Evolutionary conservation across 1,140 invertebrate species (phyloP), one percentile per base, ranked within the genome.

Genomic region (Phymastichus coffea): DNA sequence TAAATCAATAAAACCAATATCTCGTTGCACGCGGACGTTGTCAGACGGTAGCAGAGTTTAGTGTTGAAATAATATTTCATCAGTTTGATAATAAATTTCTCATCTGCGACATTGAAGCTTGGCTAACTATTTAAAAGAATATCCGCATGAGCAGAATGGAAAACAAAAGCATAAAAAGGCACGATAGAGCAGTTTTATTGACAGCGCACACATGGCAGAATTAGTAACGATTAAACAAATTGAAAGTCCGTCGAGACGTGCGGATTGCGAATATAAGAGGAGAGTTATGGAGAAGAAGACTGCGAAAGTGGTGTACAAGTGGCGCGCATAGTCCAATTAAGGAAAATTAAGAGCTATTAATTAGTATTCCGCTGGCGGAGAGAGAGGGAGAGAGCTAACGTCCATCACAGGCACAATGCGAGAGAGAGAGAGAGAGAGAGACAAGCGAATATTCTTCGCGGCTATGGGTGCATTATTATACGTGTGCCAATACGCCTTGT

Each of bases 311-410:
- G 1, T 67, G 61, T 63, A 67, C 69, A 65, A 70, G 73, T 65
- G 63, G n/a, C n/a, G n/a, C n/a, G n/a, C n/a, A 66, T 66, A 67
- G 64, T 72, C 64, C 71, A 77, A 80, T 78, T 80, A 79, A 77
- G 71, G 17, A 73, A 71, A 76, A 80, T 80, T 78, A 79, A 80
- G 75, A 74, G 77, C 71, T 73, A 80, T 79, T 80, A 77, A 80
- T 80, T 79, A 80, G 70, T 69, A 79, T 79, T 76, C 73, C 63
- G 40, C 43, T 38, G 19, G 30, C n/a, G n/a, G n/a, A n/a, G n/a
- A n/a, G n/a, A n/a, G n/a, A n/a, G n/a, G n/a, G n/a, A n/a, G n/a
- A n/a, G n/a, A n/a, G n/a, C n/a, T n/a, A n/a, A n/a, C n/a, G n/a
- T n/a, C n/a, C n/a, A n/a, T n/a, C n/a, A 20, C 38, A 25, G 35